Evolutionary conservation across 2,888 invertebrate species (phyloP), one percentile per base, ranked within the genome.

Genomic region (Pseudoips prasinana): DNA sequence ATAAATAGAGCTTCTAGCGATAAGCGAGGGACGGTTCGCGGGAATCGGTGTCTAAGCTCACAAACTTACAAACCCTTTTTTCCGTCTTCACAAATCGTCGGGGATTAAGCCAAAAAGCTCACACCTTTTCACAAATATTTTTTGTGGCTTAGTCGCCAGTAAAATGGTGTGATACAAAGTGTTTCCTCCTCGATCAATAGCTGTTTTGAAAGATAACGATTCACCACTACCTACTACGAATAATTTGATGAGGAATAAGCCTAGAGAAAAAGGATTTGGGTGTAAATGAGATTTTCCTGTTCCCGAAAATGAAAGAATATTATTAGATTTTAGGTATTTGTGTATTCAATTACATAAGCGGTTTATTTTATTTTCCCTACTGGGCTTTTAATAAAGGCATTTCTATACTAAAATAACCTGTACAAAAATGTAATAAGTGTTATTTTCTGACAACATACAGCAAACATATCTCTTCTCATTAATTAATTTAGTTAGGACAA

Each of bases 51-150:
- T 66, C 68, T 77, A 77, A 81, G 75, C 77, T 49, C 53, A 50
- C 64, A 68, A 82, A 83, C 85, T 20, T 7, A 20, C 20, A n/a
- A 20, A 20, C 86, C 83, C n/a, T 80, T 86, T 86, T 85, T 83
- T 80, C 77, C 80, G 66, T 78, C 80, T 84, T 80, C 73, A 73
- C 79, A 85, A 87, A 87, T 87, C 81, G 84, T 80, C 79, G 70
- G 59, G 82, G 85, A 87, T 86, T 86, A 86, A 75, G 77, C 66
- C 64, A 66, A 58, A 77, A 69, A 73, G 76, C 78, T 84, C 75
- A 72, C 82, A 85, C 83, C 82, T 85, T 85, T 75, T 71, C 73
- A 64, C 70, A 74, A 79, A 79, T 81, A 76, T 81, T 81, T 83
- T 81, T 80, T 76, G 72, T 68, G 77, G 74, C 73, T 83, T 72